Base-by-base conservation (phyloP, 2,113 vertebrate species). In the Mystacornis crossleyi region DNA sequence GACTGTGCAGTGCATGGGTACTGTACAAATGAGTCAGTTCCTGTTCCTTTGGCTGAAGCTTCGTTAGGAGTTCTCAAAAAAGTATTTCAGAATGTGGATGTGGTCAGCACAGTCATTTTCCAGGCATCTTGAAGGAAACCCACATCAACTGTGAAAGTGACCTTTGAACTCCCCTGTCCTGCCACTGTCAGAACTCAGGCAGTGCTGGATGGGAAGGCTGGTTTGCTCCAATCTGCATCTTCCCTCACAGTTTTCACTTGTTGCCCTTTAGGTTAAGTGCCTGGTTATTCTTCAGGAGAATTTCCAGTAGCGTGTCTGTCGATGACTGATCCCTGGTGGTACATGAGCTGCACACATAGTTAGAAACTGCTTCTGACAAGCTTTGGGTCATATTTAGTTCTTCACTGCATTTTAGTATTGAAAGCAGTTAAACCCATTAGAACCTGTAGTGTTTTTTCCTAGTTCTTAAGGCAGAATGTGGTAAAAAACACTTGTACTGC, bases 61-160 rank as follows among this genome's bases (percentile, higher is more conserved):
- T 96, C 97, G 98, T 98, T 98, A 98, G 97, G 98, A 98, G 98
- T 98, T 98, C 98, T 98, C 98, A 98, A 99, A 98, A 98, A 97
- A 98, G 92, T 97, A 98, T 98, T 98, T 98, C 96, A 98, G 98
- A 98, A 98, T 98, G 99, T 99, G 99, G 99, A 99, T 99, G 99
- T 99, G 99, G 99, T 99, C 98, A 98, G 98, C 98, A 93, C 96
- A 99, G 99, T 99, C 99, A 99, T 99, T 99, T 99, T 98, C 98
- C 98, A 99, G 98, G 98, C 98, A 99, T 99, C 98, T 99, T 97
- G 98, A 98, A 99, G 99, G 99, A 99, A 99, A 99, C 98, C 99
- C 99, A 99, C 99, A 99, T 99, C 99, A 99, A 99, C 99, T 99
- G 99, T 99, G 99, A 99, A 97, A 98, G 95, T 97, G 97, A 98